Conservation (phyloP, 2,113 vertebrate genomes). For the Poicephalus meyeri region DNA sequence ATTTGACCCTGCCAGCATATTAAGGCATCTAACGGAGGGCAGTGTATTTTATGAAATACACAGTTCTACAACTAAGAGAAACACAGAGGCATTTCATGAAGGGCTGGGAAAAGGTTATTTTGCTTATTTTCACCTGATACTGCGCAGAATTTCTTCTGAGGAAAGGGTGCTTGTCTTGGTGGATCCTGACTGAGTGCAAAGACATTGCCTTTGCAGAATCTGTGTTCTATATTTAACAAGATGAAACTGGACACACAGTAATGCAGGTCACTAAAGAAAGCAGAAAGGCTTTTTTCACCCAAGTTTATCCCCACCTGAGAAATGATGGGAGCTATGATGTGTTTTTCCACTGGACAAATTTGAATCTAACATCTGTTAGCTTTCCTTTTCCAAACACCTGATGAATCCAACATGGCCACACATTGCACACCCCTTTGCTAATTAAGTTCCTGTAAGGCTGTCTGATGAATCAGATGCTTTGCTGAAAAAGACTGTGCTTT, state of each 20-base stretch:
- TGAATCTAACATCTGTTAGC: constrained; percentile 40
- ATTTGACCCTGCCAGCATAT: not conserved
- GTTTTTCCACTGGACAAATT: not conserved
- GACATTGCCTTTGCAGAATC: not conserved
- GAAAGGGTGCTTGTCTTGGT: not conserved
- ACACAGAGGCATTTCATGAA: not conserved
- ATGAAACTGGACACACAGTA: not conserved
- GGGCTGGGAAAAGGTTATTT: not conserved
- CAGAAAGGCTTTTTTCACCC: not conserved
- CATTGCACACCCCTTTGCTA: constrained; percentile 37
- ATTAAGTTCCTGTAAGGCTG: constrained; percentile 58
- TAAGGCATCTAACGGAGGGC: not conserved
- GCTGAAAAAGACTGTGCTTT: constrained; percentile 4
- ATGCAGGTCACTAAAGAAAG: constrained; percentile 16
- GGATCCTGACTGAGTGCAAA: not conserved
- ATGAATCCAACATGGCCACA: constrained; percentile 14
- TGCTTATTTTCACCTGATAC: not conserved
- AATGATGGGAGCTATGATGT: not conserved
- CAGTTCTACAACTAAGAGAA: not conserved
- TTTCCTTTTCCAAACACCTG: not conserved
- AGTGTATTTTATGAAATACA: not conserved
- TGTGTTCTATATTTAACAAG: not conserved
- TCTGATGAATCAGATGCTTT: constrained; percentile 56
- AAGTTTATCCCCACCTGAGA: constrained; percentile 43
- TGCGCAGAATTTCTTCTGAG: not conserved